A percentile compares a stretch with the other conserved stretches of the same genome.
Evolutionary conservation across 2,113 vertebrate genomes (phyloP).

Genomic region (Thinocorus orbignyianus): DNA sequence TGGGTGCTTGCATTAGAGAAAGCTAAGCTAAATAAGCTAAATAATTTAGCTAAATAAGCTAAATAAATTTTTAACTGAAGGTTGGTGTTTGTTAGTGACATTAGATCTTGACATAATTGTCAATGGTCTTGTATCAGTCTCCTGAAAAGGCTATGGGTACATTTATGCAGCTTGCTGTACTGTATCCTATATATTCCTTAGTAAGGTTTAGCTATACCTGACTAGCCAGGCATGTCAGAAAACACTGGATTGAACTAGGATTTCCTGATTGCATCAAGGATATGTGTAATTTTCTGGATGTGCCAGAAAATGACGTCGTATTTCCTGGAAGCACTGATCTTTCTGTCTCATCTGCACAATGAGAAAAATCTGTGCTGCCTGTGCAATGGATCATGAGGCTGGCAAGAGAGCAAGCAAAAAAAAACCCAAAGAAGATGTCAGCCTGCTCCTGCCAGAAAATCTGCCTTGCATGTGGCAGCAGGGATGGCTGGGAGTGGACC

Average conservation of each 20-base stretch:
- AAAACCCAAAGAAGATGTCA: not conserved
- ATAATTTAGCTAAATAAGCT: no score
- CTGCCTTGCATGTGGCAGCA: not conserved
- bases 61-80: not conserved
- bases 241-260: not conserved
- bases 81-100: not conserved
- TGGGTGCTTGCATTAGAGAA: not conserved
- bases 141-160: not conserved
- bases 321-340: not conserved
- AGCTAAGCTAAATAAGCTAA: not conserved
- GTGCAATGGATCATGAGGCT: rapidly evolving
- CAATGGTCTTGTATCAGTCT: not conserved
- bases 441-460: not conserved
- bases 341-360: not conserved
- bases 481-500: not conserved
- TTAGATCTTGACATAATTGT: not conserved
- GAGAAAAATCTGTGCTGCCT: not conserved
- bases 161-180: not conserved
- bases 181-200: not conserved
- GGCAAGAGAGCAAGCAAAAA: not conserved
- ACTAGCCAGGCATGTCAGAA: not conserved
- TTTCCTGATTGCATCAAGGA: not conserved
- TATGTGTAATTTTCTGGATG: not conserved
- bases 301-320: not conserved
- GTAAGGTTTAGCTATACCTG: not conserved